phyloP scores from a whole-genome alignment of 2,888 invertebrate species.

The Scaptomyza tumidula region DNA sequence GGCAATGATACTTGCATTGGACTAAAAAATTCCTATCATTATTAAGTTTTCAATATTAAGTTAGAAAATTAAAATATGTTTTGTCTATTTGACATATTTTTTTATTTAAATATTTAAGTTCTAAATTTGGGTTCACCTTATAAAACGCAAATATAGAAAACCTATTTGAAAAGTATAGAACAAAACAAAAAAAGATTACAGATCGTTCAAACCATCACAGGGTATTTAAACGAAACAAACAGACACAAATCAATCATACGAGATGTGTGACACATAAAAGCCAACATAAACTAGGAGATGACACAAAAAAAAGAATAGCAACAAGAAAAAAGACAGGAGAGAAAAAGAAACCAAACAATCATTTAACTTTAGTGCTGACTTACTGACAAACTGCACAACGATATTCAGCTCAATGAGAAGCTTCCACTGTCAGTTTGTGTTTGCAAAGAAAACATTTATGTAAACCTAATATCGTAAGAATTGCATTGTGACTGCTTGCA shows the following conservation, averaged over 20 bases:
- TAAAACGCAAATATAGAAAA: no score
- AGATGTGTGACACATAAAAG: conserved; percentile 47
- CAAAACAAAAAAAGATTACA: no score
- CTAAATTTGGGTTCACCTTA: no score
- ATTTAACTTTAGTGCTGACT: conserved; percentile 29
- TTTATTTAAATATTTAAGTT: no score
- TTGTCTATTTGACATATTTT: no score
- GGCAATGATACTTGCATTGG: not conserved
- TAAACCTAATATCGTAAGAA: conserved; percentile 71
- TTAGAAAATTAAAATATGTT: no score
- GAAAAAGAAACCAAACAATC: conserved; percentile 25
- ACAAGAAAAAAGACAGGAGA: conserved; percentile 5
- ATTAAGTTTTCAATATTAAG: no score
- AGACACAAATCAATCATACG: conserved; percentile 59
- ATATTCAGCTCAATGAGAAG: conserved; percentile 53
- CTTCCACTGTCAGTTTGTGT: conserved; percentile 40
- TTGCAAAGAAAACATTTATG: conserved; percentile 74
- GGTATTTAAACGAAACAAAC: not conserved
- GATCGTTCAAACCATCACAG: not conserved
- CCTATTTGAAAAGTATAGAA: no score
- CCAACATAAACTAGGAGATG: conserved; percentile 29
- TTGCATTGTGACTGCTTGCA: conserved; percentile 52
- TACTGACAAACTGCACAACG: conserved; percentile 62
- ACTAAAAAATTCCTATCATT: no score
- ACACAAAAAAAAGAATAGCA: conserved; percentile 6